Percentiles rank a stretch among this genome's conserved stretches.
Conservation (phyloP, 2,888 invertebrate species). For the Strigamia transsilvanica region DNA sequence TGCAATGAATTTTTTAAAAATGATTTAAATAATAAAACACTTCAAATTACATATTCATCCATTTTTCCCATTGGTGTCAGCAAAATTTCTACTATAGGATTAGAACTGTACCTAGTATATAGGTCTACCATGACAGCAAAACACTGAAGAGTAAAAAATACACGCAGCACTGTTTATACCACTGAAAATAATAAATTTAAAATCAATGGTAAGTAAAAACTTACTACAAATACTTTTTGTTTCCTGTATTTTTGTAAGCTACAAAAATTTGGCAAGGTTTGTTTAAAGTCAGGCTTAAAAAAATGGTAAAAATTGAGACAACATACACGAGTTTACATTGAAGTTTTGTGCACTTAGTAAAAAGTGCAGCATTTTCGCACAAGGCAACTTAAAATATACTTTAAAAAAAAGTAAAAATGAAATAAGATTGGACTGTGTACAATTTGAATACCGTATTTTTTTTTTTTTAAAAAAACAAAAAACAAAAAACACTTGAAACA, state of each 20-base stretch:
- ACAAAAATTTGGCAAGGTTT: conserved; percentile 42
- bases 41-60: conserved; percentile 12
- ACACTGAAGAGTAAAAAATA: conserved; percentile 45
- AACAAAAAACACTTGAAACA: conserved; percentile 42
- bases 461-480: neutral
- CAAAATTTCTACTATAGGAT: conserved; percentile 44
- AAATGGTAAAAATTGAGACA: neutral
- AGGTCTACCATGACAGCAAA: conserved; percentile 31
- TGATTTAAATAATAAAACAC: neutral
- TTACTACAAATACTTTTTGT: neutral
- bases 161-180: conserved; percentile 38
- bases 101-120: conserved; percentile 24
- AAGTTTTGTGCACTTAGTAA: neutral
- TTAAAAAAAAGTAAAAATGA: neutral
- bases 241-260: conserved; percentile 5
- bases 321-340: conserved; percentile 23
- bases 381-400: conserved; percentile 4
- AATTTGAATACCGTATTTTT: neutral
- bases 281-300: neutral
- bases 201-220: conserved; percentile 38
- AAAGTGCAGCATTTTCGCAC: neutral
- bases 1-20: neutral
- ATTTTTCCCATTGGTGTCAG: conserved; percentile 1
- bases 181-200: conserved; percentile 41
- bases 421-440: conserved; percentile 35